phyloP scores from a whole-genome alignment of 2,888 invertebrate species.

The Drosophila kambysellisi region DNA sequence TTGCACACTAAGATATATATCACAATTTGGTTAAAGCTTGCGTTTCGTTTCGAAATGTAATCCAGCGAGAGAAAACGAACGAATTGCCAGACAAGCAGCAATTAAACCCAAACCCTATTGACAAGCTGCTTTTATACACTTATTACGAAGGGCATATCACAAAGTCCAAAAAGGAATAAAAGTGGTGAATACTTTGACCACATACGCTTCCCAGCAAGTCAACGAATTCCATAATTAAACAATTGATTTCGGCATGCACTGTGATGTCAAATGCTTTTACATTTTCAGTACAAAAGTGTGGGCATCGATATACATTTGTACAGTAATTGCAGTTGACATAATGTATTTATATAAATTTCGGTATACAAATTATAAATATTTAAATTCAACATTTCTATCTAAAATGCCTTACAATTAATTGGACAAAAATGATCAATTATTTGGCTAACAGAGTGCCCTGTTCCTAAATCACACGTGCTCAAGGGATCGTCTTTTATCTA shows the following conservation, averaged over 20 bases:
- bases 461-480: slow-evolving; percentile 4
- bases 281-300: slow-evolving; percentile 16
- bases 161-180: slow-evolving; percentile 65
- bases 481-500: background rate
- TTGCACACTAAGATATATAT: slow-evolving; percentile 30
- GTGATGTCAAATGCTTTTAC: slow-evolving; percentile 35
- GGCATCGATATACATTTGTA: slow-evolving; percentile 1
- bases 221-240: slow-evolving; percentile 62
- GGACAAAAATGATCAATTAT: too few relatives aligned
- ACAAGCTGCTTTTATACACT: slow-evolving; percentile 46
- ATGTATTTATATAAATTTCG: background rate
- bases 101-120: slow-evolving; percentile 64
- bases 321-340: background rate
- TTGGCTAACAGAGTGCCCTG: background rate
- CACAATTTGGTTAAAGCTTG: slow-evolving; percentile 24
- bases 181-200: slow-evolving; percentile 71
- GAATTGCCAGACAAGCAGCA: slow-evolving; percentile 81
- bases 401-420: too few relatives aligned
- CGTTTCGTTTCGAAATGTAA: slow-evolving; percentile 26
- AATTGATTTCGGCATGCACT: slow-evolving; percentile 44
- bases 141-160: slow-evolving; percentile 51
- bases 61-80: slow-evolving; percentile 55
- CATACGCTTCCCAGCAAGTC: slow-evolving; percentile 53
- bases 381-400: background rate
- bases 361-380: background rate